Conservation (phyloP, 1,140 invertebrate species). For the Orchestia grillus region DNA sequence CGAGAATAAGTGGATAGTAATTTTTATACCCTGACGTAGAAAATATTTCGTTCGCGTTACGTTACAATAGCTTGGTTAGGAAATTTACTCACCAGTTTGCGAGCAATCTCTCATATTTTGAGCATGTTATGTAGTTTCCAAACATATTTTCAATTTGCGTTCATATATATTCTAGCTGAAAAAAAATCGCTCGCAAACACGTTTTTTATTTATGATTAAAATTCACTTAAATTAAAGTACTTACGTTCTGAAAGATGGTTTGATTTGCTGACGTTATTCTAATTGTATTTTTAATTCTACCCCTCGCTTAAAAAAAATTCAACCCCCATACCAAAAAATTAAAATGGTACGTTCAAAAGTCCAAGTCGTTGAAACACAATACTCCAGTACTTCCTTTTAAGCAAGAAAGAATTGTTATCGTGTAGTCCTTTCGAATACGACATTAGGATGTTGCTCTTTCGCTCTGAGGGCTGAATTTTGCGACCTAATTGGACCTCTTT, state of each 20-base stretch:
- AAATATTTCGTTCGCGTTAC: neutral
- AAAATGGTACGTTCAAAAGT: neutral
- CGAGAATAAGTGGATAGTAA: neutral
- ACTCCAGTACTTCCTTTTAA: neutral
- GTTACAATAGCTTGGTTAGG: neutral
- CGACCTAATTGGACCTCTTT: conserved; percentile 7
- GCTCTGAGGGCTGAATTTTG: neutral
- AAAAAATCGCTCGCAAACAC: too few relatives aligned
- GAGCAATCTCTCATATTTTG: neutral
- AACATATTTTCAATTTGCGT: neutral
- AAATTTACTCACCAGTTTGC: neutral
- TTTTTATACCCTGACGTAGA: neutral
- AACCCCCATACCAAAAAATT: too few relatives aligned
- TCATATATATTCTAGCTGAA: neutral
- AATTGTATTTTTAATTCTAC: neutral
- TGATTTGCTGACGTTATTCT: neutral
- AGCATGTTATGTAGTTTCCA: neutral
- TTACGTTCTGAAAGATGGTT: neutral
- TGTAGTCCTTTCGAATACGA: neutral
- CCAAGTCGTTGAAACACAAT: too few relatives aligned
- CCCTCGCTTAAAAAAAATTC: too few relatives aligned
- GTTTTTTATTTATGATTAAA: neutral
- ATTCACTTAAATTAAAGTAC: neutral
- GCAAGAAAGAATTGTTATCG: neutral
- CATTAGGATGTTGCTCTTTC: neutral